Evolutionary conservation across 2,888 invertebrate species (phyloP), one percentile per base, ranked within the genome.

Genomic region (Priocnemis perturbator): DNA sequence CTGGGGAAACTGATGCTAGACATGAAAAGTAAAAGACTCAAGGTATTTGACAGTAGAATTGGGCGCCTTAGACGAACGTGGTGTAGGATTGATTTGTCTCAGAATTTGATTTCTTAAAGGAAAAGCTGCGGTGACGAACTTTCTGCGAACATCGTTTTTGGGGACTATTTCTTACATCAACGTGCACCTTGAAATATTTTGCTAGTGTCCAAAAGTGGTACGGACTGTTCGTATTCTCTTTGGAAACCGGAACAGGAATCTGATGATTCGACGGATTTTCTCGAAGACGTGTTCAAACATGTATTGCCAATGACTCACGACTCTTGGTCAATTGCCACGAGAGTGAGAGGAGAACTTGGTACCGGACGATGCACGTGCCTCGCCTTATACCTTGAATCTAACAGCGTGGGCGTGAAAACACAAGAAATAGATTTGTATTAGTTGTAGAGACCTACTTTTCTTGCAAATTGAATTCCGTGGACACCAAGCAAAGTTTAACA

Each of bases 291-390:
- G 37, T 37, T 37, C 37, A 9, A 11, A 37, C 37, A 65, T 48
- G 30, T 64, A 37, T 37, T 59, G 64, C 47, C 70, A 63, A 70
- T 76, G 76, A 76, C 73, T 76, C 76, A 76, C 64, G 73, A 63
- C 17, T 73, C 67, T 65, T 66, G 68, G 67, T 73, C 67, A 60
- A 55, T 60, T 60, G 65, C 62, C 64, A 58, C 56, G 21, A 30
- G 23, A 63, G 47, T n/a, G 62, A 56, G 60, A 60, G 45, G 23
- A 30, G 60, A 30, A 45, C 44, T 56, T 50, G 62, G 64, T 19
- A 14, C 37, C 37, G 17, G 17, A 17, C 37, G 56, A 37, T 61
- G 58, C 69, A 56, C 61, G 53, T 66, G 60, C 30, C 47, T 48
- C 26, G 45, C 21, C 67, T 67, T 50, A 44, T 44, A 26, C 52